Evolutionary conservation across 30 jellyfish, hydroid and myxozoan species (phyloP).

Genomic region (Cassiopea andromeda): DNA sequence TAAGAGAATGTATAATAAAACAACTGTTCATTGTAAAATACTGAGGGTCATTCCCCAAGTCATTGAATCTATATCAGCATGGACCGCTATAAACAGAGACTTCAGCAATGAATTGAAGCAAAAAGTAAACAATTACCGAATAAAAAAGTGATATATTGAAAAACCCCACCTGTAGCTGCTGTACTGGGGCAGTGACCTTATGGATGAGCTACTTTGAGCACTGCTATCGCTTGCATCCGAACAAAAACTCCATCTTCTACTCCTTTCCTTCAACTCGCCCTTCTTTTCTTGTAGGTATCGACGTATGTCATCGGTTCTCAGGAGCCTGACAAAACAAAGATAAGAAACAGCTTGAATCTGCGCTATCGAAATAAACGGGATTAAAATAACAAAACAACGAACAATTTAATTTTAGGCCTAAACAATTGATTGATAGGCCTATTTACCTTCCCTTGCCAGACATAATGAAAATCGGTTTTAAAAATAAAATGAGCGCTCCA

Average conservation of each 20-base stretch:
- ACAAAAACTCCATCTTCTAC: conserved; percentile 84
- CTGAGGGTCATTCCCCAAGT: not conserved
- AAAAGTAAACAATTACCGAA: not conserved
- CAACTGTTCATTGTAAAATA: not conserved
- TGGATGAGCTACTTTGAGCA: conserved; percentile 79
- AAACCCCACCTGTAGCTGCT: conserved; percentile 91
- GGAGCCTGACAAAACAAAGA: conserved; percentile 53
- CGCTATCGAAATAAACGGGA: conserved; percentile 1
- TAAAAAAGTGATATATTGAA: not conserved
- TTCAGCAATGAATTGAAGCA: not conserved
- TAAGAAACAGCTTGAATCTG: conserved; percentile 21
- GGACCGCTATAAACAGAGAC: not conserved
- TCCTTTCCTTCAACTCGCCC: conserved; percentile 60
- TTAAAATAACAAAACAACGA: not conserved
- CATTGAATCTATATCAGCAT: not conserved
- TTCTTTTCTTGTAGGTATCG: conserved; percentile 86
- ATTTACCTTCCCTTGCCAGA: conserved; percentile 39
- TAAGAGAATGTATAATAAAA: not conserved
- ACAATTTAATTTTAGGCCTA: conserved; percentile 24
- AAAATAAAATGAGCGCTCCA: not conserved
- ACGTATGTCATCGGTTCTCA: conserved; percentile 94
- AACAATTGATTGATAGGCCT: conserved; percentile 23
- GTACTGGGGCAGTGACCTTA: conserved; percentile 94
- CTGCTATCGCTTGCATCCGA: conserved; percentile 93
- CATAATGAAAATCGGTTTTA: not conserved